phyloP scores from a whole-genome alignment of 1,140 invertebrate species.

The Brachionus koreanus region DNA sequence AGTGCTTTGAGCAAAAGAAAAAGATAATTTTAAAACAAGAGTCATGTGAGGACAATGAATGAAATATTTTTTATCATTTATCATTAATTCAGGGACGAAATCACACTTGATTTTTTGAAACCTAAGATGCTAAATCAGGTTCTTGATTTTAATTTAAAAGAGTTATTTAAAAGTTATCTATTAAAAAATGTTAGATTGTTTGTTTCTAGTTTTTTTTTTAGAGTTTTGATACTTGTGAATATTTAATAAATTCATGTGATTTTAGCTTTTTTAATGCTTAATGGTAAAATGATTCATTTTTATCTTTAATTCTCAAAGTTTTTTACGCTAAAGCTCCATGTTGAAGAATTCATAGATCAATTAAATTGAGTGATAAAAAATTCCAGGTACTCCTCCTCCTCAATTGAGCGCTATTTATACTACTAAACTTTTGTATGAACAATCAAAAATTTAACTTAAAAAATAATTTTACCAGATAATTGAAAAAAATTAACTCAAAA shows the following conservation, averaged over 20 bases:
- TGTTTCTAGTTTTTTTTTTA: not conserved
- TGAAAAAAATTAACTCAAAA: too few species aligned
- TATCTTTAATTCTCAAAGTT: not conserved
- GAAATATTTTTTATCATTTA: not conserved
- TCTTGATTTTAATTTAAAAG: constrained; percentile 13
- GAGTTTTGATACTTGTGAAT: not conserved
- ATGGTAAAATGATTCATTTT: not conserved
- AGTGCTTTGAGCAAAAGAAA: not conserved
- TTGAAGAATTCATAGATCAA: too few species aligned
- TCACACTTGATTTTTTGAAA: constrained; percentile 9
- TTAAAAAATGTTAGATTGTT: not conserved
- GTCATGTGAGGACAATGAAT: not conserved
- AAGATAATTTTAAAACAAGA: not conserved
- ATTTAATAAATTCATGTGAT: not conserved
- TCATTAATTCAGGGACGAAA: not conserved
- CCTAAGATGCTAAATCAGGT: constrained; percentile 8
- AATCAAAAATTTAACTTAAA: too few species aligned
- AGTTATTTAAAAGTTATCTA: not conserved
- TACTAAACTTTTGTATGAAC: too few species aligned
- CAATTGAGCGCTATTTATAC: too few species aligned
- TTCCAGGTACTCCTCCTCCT: too few species aligned
- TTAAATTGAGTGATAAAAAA: too few species aligned
- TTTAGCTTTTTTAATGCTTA: not conserved
- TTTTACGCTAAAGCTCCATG: too few species aligned
- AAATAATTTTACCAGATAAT: too few species aligned